Base-by-base conservation (phyloP, 2,797 vertebrate species). In the Sebastes itinus region DNA sequence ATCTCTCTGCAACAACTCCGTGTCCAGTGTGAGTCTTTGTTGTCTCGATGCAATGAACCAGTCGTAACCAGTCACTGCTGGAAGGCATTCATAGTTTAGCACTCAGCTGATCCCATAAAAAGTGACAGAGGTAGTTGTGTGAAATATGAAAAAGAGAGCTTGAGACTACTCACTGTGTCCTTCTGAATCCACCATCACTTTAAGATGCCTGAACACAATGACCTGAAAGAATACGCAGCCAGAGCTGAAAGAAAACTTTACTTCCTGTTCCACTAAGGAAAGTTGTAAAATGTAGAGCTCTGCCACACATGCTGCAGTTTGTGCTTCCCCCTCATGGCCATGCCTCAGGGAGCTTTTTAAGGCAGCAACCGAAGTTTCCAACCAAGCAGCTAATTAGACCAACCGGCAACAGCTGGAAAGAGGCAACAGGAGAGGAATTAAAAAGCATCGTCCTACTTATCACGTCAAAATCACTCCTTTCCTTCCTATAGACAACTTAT, bases 381-480 rank as follows among this genome's bases (percentile, higher is more conserved):
- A 72, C 66, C 27, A 72, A 66, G 58, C 65, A 3, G 33, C 70
- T 84, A 82, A 86, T 86, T 75, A 86, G 75, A 77, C 6, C 68
- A 54, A 54, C 20, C 1, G 6, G 20, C 14, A 73, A 80, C 83
- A 84, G 76, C 81, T 76, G 83, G 66, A 77, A 72, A 55, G 38
- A 63, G 5, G 25, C 63, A 65, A 71, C 62, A 56, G 65, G 25
- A 32, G 69, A 52, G 54, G 28, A 18, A 74, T 69, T 72, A 22
- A 68, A 70, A 67, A 2, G 20, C 70, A 55, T 7, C n/a, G 20
- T 46, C 63, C 76, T 64, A 74, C 72, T 84, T 72, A 74, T 73
- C 66, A 71, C 3, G 7, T 49, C 6, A 25, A 22, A 72, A 61
- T 38, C 32, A 27, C 2, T n/a, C 14, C 6, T n/a, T 59, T 49